A percentile compares a stretch with the other conserved stretches of the same genome.
phyloP scores from a whole-genome alignment of 1,140 invertebrate species.

The Ips typographus region DNA sequence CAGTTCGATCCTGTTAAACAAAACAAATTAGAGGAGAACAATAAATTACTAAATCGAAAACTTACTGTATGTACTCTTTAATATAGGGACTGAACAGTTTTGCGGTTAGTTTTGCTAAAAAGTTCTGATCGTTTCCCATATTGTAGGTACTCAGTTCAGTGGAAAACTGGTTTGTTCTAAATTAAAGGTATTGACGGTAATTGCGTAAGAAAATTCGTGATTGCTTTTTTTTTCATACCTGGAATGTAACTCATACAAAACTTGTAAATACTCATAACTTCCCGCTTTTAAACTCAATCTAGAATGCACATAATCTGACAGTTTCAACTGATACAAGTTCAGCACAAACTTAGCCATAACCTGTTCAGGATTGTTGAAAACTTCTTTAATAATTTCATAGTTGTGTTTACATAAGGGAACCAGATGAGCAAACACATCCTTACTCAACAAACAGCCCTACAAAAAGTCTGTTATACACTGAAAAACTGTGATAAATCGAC shows the following conservation, averaged over 20 bases:
- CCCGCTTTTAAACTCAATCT: slow-evolving; percentile 79
- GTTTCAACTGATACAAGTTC: slow-evolving; percentile 92
- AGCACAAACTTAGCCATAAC: slow-evolving; percentile 98
- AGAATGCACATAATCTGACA: slow-evolving; percentile 83
- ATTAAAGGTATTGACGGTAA: slow-evolving; percentile 7
- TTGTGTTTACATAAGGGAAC: slow-evolving; percentile 88
- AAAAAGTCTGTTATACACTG: slow-evolving; percentile 36
- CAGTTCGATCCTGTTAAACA: slow-evolving; percentile 17
- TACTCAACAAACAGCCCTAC: slow-evolving; percentile 70
- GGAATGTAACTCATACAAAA: slow-evolving; percentile 86
- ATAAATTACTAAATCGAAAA: slow-evolving; percentile 8
- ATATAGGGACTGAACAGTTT: slow-evolving; percentile 75
- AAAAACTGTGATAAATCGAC: background rate
- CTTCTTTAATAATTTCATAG: slow-evolving; percentile 84
- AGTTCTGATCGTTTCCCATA: slow-evolving; percentile 78
- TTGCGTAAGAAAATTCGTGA: slow-evolving; percentile 20
- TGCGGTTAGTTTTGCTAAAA: slow-evolving; percentile 77
- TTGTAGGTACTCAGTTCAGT: slow-evolving; percentile 72
- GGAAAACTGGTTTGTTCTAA: slow-evolving; percentile 71
- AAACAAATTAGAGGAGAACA: background rate
- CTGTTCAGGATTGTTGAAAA: slow-evolving; percentile 95
- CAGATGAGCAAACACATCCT: slow-evolving; percentile 90
- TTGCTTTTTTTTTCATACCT: slow-evolving; percentile 56
- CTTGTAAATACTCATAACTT: slow-evolving; percentile 84
- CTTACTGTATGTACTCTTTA: slow-evolving; percentile 60